A percentile compares a stretch with the other conserved stretches of the same genome.
These are phyloP conservation scores for Andrena camellia DNA, from an alignment of 2,888 invertebrate species.

Conservation along the genomic window DNA sequence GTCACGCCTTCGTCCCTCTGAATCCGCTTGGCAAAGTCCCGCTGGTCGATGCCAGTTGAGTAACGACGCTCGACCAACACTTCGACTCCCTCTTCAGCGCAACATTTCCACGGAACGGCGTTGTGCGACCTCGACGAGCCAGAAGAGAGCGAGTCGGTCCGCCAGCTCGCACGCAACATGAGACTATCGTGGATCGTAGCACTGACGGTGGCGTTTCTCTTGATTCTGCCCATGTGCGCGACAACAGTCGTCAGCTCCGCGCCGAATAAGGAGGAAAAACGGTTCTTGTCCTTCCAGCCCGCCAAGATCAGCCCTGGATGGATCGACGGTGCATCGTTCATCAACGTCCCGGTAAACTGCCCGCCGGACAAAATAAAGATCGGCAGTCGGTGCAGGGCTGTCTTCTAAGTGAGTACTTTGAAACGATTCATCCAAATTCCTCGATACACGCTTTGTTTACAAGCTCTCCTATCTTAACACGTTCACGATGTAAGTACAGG, in stretches of 20 bases:
- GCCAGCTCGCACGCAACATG: conserved; percentile 57
- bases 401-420: conserved; percentile 75
- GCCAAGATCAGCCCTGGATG: conserved; percentile 62
- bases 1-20: background rate
- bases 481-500: background rate
- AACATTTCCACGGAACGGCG: background rate
- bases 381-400: conserved; percentile 77
- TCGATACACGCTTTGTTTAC: background rate
- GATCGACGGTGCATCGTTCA: too few relatives aligned
- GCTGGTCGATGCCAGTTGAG: background rate
- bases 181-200: conserved; percentile 59
- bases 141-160: background rate
- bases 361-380: conserved; percentile 74
- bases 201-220: conserved; percentile 49
- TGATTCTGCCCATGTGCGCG: conserved; percentile 24
- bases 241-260: conserved; percentile 38
- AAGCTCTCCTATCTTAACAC: background rate
- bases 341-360: conserved; percentile 78
- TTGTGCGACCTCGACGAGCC: background rate
- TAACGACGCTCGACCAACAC: background rate
- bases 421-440: too few relatives aligned
- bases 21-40: background rate
- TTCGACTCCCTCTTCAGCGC: background rate
- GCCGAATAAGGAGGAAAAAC: conserved; percentile 47
- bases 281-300: conserved; percentile 70